Percentiles rank a stretch among this genome's conserved stretches.
Conservation (phyloP, 2,888 invertebrate genomes). For the Aspidiotus rigidus region DNA sequence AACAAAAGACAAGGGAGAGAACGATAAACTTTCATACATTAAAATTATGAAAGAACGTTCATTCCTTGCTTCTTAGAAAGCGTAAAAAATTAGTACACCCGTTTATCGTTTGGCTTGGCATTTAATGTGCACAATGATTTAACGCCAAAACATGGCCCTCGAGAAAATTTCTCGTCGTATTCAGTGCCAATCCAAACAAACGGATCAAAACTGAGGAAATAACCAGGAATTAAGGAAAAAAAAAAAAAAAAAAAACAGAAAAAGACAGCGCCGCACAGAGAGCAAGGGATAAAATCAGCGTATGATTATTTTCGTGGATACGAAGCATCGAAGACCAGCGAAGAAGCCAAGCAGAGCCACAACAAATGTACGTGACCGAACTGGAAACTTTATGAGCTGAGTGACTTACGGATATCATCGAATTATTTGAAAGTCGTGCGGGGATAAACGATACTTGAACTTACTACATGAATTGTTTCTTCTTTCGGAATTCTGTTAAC, state of each 20-base stretch:
- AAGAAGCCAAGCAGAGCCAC: too few species aligned
- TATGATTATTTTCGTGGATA: constrained; percentile 16
- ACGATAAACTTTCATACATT: neutral
- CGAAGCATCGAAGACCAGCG: neutral
- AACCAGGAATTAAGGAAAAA: constrained; percentile 35
- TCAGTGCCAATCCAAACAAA: constrained; percentile 59
- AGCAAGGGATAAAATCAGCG: constrained; percentile 35
- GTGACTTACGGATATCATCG: too few species aligned
- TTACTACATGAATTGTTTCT: too few species aligned
- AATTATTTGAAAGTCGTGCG: too few species aligned
- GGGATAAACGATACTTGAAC: too few species aligned
- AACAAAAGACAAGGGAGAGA: neutral
- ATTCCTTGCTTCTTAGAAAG: too few species aligned
- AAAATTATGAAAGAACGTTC: too few species aligned
- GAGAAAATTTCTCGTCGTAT: constrained; percentile 39
- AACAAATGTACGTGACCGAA: too few species aligned
- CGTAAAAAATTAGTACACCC: constrained; percentile 12
- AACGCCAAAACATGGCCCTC: constrained; percentile 61
- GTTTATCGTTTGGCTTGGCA: constrained; percentile 48
- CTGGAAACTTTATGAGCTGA: too few species aligned
- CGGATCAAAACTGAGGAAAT: constrained; percentile 44
- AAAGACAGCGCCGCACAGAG: constrained; percentile 44
- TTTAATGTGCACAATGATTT: constrained; percentile 41
- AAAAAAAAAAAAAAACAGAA: constrained; percentile 16
- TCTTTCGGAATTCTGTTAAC: too few species aligned